Conservation (phyloP, 1,140 invertebrate species). For the Melanaphis sacchari region DNA sequence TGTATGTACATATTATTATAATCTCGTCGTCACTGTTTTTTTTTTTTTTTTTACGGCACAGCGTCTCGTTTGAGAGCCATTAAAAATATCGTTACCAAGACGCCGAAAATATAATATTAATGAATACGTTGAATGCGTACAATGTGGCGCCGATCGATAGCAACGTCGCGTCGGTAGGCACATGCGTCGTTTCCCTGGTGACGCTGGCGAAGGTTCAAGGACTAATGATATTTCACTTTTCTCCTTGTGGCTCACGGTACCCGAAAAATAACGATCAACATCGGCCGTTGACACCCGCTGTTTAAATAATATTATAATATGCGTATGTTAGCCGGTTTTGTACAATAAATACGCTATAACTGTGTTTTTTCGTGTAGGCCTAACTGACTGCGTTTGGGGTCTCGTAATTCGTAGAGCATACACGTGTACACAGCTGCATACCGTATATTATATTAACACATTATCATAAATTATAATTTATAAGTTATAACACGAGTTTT, state of each 20-base stretch:
- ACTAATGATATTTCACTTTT: not conserved
- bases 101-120: not conserved
- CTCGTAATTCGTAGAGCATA: not conserved
- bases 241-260: not conserved
- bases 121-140: not conserved
- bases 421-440: not conserved
- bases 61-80: not conserved
- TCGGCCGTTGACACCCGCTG: not conserved
- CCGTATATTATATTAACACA: not conserved
- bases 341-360: not conserved
- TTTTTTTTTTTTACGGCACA: not conserved
- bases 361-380: not conserved
- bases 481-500: not conserved
- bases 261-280: constrained; percentile 11
- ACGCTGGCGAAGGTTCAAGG: not conserved
- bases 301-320: not conserved
- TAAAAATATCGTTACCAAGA: not conserved
- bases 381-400: not conserved
- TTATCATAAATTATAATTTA: not conserved
- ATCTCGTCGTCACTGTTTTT: not conserved
- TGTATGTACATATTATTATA: not conserved
- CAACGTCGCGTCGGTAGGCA: not conserved
- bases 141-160: not conserved
- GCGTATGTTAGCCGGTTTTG: not conserved
- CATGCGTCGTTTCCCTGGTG: not conserved